Base-by-base conservation (phyloP, 2,113 vertebrate species). In the Mirza zaza region DNA sequence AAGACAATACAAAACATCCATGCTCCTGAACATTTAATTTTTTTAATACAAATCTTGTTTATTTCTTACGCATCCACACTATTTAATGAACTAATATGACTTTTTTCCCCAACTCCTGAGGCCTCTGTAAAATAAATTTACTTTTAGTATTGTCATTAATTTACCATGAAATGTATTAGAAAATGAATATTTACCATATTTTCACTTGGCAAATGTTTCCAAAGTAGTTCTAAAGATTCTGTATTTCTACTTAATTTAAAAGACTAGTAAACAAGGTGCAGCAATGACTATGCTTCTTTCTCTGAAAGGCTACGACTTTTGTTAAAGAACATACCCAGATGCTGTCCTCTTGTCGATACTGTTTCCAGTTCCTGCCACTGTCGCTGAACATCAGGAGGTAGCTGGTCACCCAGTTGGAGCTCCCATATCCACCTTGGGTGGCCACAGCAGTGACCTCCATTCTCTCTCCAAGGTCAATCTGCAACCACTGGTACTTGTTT, bases 301-400 rank as follows among this genome's bases (percentile, higher is more conserved):
- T n/a, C 25, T 55, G 21, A 89, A 5, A 65, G 70, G 57, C 0
- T 5, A 4, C 12, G 57, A 10, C 17, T 90, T 27, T 48, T 85
- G 70, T 18, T 76, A 76, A 95, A 95, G 92, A 76, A 98, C 98
- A 96, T 99, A 99, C 99, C 99, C 99, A 99, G 93, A 99, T 98
- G 97, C 99, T 99, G 98, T 99, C 99, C 80, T 99, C 99, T 95
- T 99, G 99, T 8, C 98, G 98, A 96, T 99, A 99, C 10, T 99
- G 99, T 79, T 99, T 99, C 99, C 99, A 99, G 98, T 99, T 99
- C 97, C 98, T 98, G 73, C 99, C 99, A 0, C 99, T 99, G 83
- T 99, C 99, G 13, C 99, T 99, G 97, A 99, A 99, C 99, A 99
- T 99, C 96, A 99, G 97, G 95, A 99, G 97, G 96, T 99, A 99